Conservation (phyloP, 2,888 invertebrate species). For the Creontiades dilutus region DNA sequence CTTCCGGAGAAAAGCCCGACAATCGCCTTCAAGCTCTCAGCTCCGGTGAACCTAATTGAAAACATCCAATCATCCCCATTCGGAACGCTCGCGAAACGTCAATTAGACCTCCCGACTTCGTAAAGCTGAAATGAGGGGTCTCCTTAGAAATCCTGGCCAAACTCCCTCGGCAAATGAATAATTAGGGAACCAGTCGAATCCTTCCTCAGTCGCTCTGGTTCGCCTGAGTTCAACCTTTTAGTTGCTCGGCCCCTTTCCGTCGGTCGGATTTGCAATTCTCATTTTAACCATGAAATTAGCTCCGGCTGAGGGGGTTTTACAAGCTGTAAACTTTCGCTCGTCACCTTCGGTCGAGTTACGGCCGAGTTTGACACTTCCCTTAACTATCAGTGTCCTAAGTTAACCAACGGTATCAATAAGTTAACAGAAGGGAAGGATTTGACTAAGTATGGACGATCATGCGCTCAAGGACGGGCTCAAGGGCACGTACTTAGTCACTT, state of each 20-base stretch:
- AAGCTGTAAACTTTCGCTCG: slow-evolving; percentile 20
- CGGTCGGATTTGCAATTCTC: slow-evolving; percentile 29
- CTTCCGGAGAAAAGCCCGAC: not conserved
- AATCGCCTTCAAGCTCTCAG: not conserved
- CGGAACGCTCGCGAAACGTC: slow-evolving; percentile 7
- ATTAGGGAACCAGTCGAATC: slow-evolving; percentile 36
- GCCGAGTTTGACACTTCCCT: no score
- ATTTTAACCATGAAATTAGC: slow-evolving; percentile 32
- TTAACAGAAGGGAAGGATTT: no score
- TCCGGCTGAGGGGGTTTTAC: not conserved
- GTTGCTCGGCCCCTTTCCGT: not conserved
- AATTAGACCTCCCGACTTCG: slow-evolving; percentile 3
- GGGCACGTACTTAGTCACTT: no score
- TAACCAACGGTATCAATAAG: no score
- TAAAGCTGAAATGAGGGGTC: not conserved
- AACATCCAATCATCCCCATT: slow-evolving; percentile 12
- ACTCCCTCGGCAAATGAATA: not conserved
- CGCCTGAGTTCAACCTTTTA: slow-evolving; percentile 12
- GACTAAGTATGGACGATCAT: no score
- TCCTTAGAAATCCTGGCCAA: not conserved
- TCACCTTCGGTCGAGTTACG: not conserved
- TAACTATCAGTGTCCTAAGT: no score
- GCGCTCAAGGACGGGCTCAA: no score
- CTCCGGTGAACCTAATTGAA: not conserved
- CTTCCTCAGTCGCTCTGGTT: not conserved